These are phyloP conservation scores for Hemiprocne comata DNA, from an alignment of 2,113 vertebrate genomes.

Conservation along the genomic window DNA sequence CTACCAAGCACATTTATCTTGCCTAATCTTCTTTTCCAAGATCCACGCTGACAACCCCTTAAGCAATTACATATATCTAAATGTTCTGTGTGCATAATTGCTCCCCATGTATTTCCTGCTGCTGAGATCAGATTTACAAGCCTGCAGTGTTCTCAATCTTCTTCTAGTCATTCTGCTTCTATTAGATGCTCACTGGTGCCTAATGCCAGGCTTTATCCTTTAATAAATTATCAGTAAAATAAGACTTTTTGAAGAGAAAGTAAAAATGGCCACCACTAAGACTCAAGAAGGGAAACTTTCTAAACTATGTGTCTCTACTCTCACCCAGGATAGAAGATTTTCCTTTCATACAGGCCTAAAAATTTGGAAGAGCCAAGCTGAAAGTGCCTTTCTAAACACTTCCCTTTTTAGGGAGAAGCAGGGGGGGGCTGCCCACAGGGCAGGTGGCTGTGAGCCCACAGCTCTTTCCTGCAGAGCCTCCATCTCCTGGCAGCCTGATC, in stretches of 20 bases:
- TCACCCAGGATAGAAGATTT: neutral
- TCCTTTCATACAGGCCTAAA: neutral
- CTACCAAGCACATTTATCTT: slow-evolving; percentile 32
- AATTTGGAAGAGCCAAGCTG: neutral
- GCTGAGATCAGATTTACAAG: slow-evolving; percentile 24
- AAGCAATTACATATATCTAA: slow-evolving; percentile 59
- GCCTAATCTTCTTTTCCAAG: slow-evolving; percentile 55
- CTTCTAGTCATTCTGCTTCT: neutral
- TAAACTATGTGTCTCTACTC: neutral
- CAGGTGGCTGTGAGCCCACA: neutral
- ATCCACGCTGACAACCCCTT: slow-evolving; percentile 36
- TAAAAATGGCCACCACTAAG: neutral
- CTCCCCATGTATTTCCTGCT: slow-evolving; percentile 22
- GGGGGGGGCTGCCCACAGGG: neutral
- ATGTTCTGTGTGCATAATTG: slow-evolving; percentile 47
- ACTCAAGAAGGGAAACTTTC: neutral
- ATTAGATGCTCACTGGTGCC: neutral
- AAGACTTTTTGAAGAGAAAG: neutral
- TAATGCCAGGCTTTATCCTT: neutral
- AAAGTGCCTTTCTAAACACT: neutral
- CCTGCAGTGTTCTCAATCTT: slow-evolving; percentile 10
- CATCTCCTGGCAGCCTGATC: neutral
- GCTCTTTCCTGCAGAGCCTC: neutral
- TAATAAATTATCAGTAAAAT: neutral
- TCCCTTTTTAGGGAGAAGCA: neutral